These are phyloP conservation scores for Coreoperca whiteheadi DNA, from an alignment of 2,113 vertebrate genomes.

Conservation along the genomic window DNA sequence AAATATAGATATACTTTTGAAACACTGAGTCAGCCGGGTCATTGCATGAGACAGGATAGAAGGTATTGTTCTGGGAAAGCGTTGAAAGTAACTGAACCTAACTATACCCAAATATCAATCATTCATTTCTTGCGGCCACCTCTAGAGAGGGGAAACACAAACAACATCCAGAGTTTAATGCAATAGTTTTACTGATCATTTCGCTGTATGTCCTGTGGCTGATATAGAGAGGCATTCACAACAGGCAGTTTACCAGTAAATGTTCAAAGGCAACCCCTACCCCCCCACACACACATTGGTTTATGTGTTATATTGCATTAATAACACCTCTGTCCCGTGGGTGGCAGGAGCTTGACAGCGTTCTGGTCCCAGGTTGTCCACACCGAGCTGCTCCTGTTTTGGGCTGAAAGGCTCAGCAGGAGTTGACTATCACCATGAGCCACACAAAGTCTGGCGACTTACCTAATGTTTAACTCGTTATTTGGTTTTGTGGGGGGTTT, in stretches of 20 bases:
- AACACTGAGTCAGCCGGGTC: conserved; percentile 43
- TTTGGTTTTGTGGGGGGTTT: too few species aligned
- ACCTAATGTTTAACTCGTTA: conserved; percentile 31
- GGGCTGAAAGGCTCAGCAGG: conserved; percentile 62
- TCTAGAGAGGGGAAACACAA: conserved; percentile 30
- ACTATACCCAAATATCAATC: conserved; percentile 56
- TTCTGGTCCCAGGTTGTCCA: conserved; percentile 62
- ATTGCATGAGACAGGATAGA: conserved; percentile 7
- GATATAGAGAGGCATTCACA: conserved; percentile 39
- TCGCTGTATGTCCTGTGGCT: conserved; percentile 10
- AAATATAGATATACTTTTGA: conserved; percentile 75
- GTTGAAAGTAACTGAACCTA: conserved; percentile 36
- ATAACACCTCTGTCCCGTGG: conserved; percentile 77
- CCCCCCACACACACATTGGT: too few species aligned
- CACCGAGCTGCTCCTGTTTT: conserved; percentile 64
- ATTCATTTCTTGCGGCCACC: conserved; percentile 30
- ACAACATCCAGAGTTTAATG: conserved; percentile 31
- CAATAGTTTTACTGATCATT: conserved; percentile 45
- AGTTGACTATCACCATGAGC: conserved; percentile 48
- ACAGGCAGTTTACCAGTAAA: conserved; percentile 51
- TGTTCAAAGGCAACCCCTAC: conserved; percentile 60
- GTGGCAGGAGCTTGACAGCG: conserved; percentile 66
- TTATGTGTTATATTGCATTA: conserved; percentile 80
- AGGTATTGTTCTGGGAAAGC: conserved; percentile 26
- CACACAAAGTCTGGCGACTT: conserved; percentile 29